Percentiles rank a stretch among this genome's conserved stretches.
Evolutionary conservation across 2,797 vertebrate genomes (phyloP).

Genomic region (Botia kubotai): DNA sequence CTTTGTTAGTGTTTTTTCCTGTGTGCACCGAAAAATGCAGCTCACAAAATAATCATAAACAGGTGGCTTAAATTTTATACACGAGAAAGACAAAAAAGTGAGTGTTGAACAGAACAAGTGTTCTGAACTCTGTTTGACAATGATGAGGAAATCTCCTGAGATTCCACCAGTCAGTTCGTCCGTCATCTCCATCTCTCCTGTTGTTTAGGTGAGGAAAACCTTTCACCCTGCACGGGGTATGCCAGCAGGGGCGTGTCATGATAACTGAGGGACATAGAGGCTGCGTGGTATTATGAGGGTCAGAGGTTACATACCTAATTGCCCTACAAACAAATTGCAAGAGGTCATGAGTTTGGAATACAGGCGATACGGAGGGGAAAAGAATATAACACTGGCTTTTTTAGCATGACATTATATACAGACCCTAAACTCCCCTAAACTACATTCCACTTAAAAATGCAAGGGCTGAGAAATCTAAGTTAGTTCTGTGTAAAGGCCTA

Average conservation of each 20-base stretch:
- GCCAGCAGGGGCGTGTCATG: conserved; percentile 43
- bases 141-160: conserved; percentile 25
- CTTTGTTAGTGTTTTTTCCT: background rate
- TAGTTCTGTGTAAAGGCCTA: background rate
- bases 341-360: background rate
- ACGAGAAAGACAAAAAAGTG: conserved; percentile 5
- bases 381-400: background rate
- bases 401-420: background rate
- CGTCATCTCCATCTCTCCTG: conserved; percentile 28
- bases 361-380: background rate
- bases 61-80: conserved; percentile 12
- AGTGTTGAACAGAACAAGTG: background rate
- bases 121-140: background rate
- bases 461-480: background rate
- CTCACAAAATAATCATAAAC: background rate
- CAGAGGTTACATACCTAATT: conserved; percentile 44
- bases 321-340: conserved; percentile 48
- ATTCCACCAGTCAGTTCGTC: conserved; percentile 35
- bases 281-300: conserved; percentile 40
- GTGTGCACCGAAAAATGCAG: background rate
- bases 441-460: background rate
- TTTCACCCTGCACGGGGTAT: conserved; percentile 54
- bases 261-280: conserved; percentile 27
- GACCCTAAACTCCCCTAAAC: background rate
- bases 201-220: conserved; percentile 41